Evolutionary conservation across 2,888 invertebrate genomes (phyloP).

Genomic region (Atherix ibis): DNA sequence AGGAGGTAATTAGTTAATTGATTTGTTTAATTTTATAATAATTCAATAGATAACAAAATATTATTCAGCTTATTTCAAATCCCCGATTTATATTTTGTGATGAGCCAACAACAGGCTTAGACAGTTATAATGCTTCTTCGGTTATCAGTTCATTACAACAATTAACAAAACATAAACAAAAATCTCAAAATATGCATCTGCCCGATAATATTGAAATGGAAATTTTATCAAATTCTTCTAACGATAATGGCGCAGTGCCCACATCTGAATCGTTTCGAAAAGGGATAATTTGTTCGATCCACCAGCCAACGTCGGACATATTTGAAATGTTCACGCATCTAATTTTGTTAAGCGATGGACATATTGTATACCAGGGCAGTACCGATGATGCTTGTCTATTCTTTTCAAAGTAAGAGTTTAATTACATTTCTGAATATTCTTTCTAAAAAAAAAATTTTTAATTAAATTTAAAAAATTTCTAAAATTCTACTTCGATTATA

Average conservation of each 20-base stretch:
- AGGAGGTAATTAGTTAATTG: slow-evolving; percentile 42
- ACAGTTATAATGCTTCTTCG: slow-evolving; percentile 72
- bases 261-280: slow-evolving; percentile 29
- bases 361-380: slow-evolving; percentile 63
- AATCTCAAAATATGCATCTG: background rate
- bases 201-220: slow-evolving; percentile 10
- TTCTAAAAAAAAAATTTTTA: background rate
- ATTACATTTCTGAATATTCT: background rate
- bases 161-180: slow-evolving; percentile 35
- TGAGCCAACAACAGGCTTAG: slow-evolving; percentile 84
- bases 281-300: slow-evolving; percentile 73
- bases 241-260: slow-evolving; percentile 15
- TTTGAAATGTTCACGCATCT: slow-evolving; percentile 71
- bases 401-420: slow-evolving; percentile 46
- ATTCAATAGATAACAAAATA: slow-evolving; percentile 1
- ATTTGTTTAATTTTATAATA: background rate
- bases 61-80: slow-evolving; percentile 58
- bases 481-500: slow-evolving; percentile 5
- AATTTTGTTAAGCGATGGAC: slow-evolving; percentile 59
- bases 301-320: slow-evolving; percentile 79
- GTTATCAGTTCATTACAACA: slow-evolving; percentile 55
- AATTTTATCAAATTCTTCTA: slow-evolving; percentile 15
- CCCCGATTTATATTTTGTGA: slow-evolving; percentile 84
- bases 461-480: background rate
- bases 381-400: slow-evolving; percentile 50